phyloP scores from a whole-genome alignment of 30 jellyfish, hydroid and myxozoan species.

The Mastigias papua region DNA sequence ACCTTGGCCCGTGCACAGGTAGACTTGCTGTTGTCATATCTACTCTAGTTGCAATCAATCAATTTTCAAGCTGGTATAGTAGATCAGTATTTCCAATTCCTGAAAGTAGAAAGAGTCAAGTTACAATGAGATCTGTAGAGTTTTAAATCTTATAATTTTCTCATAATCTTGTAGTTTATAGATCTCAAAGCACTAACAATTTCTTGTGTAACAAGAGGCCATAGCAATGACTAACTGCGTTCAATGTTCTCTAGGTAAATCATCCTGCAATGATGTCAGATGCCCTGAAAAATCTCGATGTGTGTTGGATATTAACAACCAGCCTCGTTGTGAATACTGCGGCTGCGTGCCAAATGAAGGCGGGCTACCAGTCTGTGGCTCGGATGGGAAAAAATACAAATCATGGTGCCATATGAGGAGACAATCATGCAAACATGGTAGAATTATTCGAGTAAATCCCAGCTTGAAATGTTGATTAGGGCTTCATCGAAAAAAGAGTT shows the following conservation, averaged over 20 bases:
- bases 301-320: slow-evolving; percentile 35
- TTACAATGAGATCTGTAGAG: too few relatives aligned
- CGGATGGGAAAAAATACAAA: slow-evolving; percentile 68
- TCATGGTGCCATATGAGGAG: slow-evolving; percentile 78
- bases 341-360: slow-evolving; percentile 35
- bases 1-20: slow-evolving; percentile 82
- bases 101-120: too few relatives aligned
- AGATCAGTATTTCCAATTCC: too few relatives aligned
- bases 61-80: too few relatives aligned
- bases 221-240: background rate
- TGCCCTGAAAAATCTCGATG: slow-evolving; percentile 61
- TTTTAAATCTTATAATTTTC: too few relatives aligned
- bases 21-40: background rate
- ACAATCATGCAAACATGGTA: slow-evolving; percentile 38
- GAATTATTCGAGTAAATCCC: slow-evolving; percentile 42
- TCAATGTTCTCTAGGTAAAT: slow-evolving; percentile 9
- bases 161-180: too few relatives aligned
- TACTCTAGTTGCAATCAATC: too few relatives aligned
- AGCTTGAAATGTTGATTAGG: slow-evolving; percentile 11
- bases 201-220: background rate
- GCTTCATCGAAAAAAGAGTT: background rate
- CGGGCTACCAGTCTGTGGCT: slow-evolving; percentile 75
- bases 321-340: slow-evolving; percentile 74
- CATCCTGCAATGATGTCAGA: slow-evolving; percentile 49
- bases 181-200: background rate